Conservation (phyloP, 2,888 invertebrate genomes). For the Bugulina stolonifera region DNA sequence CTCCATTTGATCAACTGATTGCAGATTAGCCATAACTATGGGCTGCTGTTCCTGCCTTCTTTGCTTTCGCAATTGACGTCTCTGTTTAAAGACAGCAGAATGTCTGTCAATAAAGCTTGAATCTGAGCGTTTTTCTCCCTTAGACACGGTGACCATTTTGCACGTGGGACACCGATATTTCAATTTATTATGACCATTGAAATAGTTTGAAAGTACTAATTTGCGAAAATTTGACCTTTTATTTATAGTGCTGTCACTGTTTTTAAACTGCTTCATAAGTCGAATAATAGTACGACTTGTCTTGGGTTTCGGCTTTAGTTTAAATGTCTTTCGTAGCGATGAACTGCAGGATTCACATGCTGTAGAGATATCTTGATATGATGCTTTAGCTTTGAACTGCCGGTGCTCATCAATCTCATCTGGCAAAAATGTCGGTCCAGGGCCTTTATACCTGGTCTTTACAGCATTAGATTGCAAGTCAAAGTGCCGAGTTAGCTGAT, state of each 20-base stretch:
- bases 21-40: neutral
- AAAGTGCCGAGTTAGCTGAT: neutral
- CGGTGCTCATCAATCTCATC: neutral
- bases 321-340: neutral
- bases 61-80: neutral
- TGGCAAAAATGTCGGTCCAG: neutral
- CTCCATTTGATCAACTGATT: neutral
- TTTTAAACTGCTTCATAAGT: neutral
- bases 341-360: no score
- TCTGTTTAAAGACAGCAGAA: neutral
- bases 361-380: no score
- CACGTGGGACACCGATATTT: neutral
- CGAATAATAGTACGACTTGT: neutral
- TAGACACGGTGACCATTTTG: no score
- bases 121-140: slow-evolving; percentile 4
- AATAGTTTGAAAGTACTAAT: neutral
- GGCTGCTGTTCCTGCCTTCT: no score
- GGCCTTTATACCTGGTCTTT: neutral
- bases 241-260: no score
- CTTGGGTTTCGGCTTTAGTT: slow-evolving; percentile 7
- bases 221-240: neutral
- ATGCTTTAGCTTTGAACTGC: no score
- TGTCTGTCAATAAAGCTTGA: neutral
- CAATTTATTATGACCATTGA: neutral
- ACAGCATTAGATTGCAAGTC: neutral